Percentiles rank a stretch among this genome's conserved stretches.
These are phyloP conservation scores for Eurytoma adleriae DNA, from an alignment of 2,888 invertebrate genomes.

Conservation along the genomic window DNA sequence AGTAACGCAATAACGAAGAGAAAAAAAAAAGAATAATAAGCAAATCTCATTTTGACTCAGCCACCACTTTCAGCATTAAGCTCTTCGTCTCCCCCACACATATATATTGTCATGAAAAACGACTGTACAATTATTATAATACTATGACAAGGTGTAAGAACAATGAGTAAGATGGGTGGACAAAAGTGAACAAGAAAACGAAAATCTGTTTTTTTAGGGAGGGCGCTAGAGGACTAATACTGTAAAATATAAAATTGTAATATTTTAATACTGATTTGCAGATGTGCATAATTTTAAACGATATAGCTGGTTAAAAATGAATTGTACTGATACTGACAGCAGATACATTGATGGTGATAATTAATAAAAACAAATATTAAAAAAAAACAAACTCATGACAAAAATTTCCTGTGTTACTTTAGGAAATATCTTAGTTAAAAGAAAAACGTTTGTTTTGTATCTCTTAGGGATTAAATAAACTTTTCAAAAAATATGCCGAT, in stretches of 20 bases:
- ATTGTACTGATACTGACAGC: slow-evolving; percentile 69
- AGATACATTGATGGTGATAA: slow-evolving; percentile 64
- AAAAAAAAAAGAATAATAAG: slow-evolving; percentile 12
- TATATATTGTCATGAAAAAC: slow-evolving; percentile 63
- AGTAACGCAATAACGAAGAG: slow-evolving; percentile 38
- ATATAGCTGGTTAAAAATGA: slow-evolving; percentile 72
- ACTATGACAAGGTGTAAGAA: slow-evolving; percentile 59
- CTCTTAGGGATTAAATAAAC: slow-evolving; percentile 81
- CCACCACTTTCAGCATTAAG: slow-evolving; percentile 54
- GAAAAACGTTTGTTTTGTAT: slow-evolving; percentile 81
- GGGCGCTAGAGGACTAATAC: slow-evolving; percentile 64
- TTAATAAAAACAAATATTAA: slow-evolving; percentile 71
- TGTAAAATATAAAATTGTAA: slow-evolving; percentile 77
- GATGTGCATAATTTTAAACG: slow-evolving; percentile 75
- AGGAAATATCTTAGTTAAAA: slow-evolving; percentile 76
- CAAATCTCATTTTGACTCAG: slow-evolving; percentile 50
- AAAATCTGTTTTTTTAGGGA: slow-evolving; percentile 58
- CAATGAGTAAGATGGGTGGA: slow-evolving; percentile 45
- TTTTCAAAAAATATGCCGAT: slow-evolving; percentile 76
- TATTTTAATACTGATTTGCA: slow-evolving; percentile 77
- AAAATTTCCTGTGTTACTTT: slow-evolving; percentile 79
- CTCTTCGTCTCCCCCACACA: slow-evolving; percentile 63
- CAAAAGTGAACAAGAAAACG: slow-evolving; percentile 49
- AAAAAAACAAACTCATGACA: slow-evolving; percentile 74
- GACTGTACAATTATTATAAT: slow-evolving; percentile 62